Conservation (phyloP, 2,113 vertebrate species). For the Thryonomys swinderianus region DNA sequence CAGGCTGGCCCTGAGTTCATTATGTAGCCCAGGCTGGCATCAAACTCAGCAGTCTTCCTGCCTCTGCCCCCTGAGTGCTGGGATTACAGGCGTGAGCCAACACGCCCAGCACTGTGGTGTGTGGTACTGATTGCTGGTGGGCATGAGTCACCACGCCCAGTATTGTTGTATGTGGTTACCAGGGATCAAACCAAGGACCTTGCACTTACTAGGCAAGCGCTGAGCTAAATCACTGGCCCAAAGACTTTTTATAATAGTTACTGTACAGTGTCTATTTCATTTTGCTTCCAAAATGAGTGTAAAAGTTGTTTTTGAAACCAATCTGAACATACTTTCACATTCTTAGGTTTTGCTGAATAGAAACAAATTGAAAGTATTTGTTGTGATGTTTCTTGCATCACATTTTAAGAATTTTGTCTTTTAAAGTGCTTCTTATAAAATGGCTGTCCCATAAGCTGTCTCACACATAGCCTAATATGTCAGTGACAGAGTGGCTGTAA, state of each 20-base stretch:
- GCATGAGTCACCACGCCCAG: too few species aligned
- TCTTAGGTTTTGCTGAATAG: not conserved
- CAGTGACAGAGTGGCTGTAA: not conserved
- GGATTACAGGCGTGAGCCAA: too few species aligned
- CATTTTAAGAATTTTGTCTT: not conserved
- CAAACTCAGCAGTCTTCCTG: too few species aligned
- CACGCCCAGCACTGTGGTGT: too few species aligned
- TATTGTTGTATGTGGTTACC: too few species aligned
- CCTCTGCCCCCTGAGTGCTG: too few species aligned
- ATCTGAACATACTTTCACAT: not conserved
- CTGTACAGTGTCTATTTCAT: not conserved
- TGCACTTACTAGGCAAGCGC: too few species aligned
- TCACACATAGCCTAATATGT: not conserved
- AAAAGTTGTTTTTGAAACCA: not conserved
- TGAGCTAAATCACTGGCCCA: too few species aligned
- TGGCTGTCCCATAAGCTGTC: not conserved
- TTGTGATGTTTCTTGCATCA: not conserved
- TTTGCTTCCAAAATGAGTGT: conserved; percentile 17
- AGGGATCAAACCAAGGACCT: too few species aligned
- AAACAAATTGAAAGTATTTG: not conserved
- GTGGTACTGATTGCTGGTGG: too few species aligned
- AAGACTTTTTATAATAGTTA: conserved; percentile 8
- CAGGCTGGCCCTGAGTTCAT: too few species aligned
- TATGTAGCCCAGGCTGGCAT: too few species aligned
- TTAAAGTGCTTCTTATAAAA: not conserved